These are phyloP conservation scores for Anarsia innoxiella DNA, from an alignment of 2,888 invertebrate species.

Conservation along the genomic window DNA sequence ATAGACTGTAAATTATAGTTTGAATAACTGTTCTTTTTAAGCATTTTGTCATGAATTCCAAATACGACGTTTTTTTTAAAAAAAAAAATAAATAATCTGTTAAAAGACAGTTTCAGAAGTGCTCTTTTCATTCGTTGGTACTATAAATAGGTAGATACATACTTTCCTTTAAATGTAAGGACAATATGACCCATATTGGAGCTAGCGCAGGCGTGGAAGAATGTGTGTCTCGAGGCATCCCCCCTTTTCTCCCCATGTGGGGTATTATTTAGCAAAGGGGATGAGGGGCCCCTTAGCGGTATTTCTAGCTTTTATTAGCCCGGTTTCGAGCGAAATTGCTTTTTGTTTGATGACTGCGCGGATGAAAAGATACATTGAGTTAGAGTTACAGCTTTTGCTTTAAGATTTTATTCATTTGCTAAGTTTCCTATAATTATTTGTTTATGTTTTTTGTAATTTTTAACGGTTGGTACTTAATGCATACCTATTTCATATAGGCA, in stretches of 20 bases:
- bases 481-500: background rate
- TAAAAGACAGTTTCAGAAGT: too few relatives aligned
- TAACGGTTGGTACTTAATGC: background rate
- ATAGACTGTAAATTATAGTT: too few relatives aligned
- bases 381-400: background rate
- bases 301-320: constrained; percentile 34
- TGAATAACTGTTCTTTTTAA: too few relatives aligned
- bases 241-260: constrained; percentile 26
- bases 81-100: too few relatives aligned
- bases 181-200: constrained; percentile 63
- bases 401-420: background rate
- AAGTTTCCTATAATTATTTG: background rate
- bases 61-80: too few relatives aligned
- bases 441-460: background rate
- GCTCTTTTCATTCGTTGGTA: too few relatives aligned
- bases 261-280: constrained; percentile 38
- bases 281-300: constrained; percentile 24
- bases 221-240: constrained; percentile 49
- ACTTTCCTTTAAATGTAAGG: constrained; percentile 26
- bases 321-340: constrained; percentile 37
- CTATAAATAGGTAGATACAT: too few relatives aligned
- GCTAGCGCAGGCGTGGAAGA: constrained; percentile 60
- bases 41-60: too few relatives aligned
- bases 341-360: constrained; percentile 27
- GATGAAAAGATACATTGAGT: constrained; percentile 11